Evolutionary conservation across 2,113 vertebrate genomes (phyloP).

Genomic region (Cariama cristata): DNA sequence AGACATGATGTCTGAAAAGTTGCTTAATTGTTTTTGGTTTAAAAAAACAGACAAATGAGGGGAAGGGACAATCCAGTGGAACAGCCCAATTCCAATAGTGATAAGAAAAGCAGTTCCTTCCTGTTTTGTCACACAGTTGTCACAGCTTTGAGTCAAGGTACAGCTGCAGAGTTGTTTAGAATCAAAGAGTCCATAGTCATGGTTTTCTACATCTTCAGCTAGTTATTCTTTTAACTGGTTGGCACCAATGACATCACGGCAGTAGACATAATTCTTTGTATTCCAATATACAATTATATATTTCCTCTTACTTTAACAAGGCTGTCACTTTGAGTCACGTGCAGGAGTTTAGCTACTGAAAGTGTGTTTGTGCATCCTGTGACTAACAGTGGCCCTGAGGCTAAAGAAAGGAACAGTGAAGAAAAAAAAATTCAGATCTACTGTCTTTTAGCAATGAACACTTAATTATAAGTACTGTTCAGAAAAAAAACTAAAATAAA

Average conservation of each 20-base stretch:
- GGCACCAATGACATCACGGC: background rate
- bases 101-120: background rate
- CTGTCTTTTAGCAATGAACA: background rate
- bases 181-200: background rate
- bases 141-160: background rate
- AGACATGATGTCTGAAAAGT: background rate
- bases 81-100: background rate
- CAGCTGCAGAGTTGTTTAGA: background rate
- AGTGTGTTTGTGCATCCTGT: background rate
- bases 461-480: background rate
- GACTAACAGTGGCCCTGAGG: background rate
- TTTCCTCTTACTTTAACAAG: background rate
- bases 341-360: background rate
- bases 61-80: background rate
- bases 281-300: background rate
- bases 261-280: background rate
- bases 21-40: background rate
- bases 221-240: background rate
- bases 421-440: background rate
- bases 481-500: background rate
- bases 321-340: background rate
- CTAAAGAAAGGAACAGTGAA: background rate
- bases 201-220: background rate
- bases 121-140: background rate
- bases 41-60: background rate